These are phyloP conservation scores for Euthynnus affinis DNA, from an alignment of 2,797 vertebrate genomes.

Conservation along the genomic window DNA sequence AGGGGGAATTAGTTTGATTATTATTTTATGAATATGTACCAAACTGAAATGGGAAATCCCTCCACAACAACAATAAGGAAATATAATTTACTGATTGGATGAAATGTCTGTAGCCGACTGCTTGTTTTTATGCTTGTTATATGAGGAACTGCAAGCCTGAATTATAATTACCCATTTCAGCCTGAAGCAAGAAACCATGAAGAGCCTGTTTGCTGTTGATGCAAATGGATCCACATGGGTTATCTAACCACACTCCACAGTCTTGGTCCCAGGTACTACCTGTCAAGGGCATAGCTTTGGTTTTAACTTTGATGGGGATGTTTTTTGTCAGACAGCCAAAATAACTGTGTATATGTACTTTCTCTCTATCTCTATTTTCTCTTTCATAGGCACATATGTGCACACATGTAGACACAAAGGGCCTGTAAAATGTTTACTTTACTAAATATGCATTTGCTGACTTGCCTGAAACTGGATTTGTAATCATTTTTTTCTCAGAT, in stretches of 20 bases:
- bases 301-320: no score
- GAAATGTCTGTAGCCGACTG: slow-evolving; percentile 3
- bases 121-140: slow-evolving; percentile 13
- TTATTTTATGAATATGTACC: slow-evolving; percentile 1
- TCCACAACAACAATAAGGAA: slow-evolving; percentile 2
- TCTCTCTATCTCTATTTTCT: no score
- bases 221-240: slow-evolving; percentile 10
- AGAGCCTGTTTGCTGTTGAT: slow-evolving; percentile 24
- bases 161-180: slow-evolving; percentile 3
- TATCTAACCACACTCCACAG: slow-evolving; percentile 16
- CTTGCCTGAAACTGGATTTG: no score
- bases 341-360: no score
- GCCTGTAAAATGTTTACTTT: no score
- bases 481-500: no score
- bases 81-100: slow-evolving; percentile 2
- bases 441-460: no score
- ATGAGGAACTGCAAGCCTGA: slow-evolving; percentile 11
- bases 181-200: background rate
- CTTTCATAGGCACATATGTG: no score
- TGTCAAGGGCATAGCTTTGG: no score
- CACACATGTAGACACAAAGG: no score
- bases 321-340: no score
- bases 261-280: background rate
- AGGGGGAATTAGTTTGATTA: background rate
- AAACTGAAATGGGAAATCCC: slow-evolving; percentile 4